phyloP scores from a whole-genome alignment of 2,888 invertebrate genomes.

The Julus scanicus region DNA sequence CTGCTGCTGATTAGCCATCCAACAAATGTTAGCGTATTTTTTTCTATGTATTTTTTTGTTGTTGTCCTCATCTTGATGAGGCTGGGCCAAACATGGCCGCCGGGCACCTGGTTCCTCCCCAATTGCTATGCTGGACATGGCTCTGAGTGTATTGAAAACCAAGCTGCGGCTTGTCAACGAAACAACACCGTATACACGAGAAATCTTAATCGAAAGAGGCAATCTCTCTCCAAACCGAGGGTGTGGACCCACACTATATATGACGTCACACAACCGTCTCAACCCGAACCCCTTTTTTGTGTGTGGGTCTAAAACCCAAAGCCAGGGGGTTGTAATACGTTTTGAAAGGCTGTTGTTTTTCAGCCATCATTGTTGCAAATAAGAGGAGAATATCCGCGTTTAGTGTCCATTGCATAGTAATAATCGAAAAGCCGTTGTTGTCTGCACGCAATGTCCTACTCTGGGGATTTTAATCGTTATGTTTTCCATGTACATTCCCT shows the following conservation, averaged over 20 bases:
- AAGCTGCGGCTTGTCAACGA: constrained; percentile 1
- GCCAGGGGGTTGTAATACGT: neutral
- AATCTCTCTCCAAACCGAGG: neutral
- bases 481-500: constrained; percentile 28
- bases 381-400: too few relatives aligned
- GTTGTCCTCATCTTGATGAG: neutral
- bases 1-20: neutral
- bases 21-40: neutral
- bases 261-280: neutral
- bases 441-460: constrained; percentile 28
- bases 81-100: neutral
- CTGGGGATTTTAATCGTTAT: constrained; percentile 33
- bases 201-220: constrained; percentile 20
- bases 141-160: neutral
- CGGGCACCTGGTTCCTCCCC: neutral
- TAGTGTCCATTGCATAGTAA: constrained; percentile 11
- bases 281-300: constrained; percentile 1
- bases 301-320: neutral
- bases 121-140: neutral
- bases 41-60: neutral
- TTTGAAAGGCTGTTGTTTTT: constrained; percentile 33
- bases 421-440: constrained; percentile 33
- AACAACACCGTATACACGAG: neutral
- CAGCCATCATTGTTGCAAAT: neutral
- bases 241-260: neutral